Conservation (phyloP, 2,888 invertebrate genomes). For the Mechanitis mazaeus region DNA sequence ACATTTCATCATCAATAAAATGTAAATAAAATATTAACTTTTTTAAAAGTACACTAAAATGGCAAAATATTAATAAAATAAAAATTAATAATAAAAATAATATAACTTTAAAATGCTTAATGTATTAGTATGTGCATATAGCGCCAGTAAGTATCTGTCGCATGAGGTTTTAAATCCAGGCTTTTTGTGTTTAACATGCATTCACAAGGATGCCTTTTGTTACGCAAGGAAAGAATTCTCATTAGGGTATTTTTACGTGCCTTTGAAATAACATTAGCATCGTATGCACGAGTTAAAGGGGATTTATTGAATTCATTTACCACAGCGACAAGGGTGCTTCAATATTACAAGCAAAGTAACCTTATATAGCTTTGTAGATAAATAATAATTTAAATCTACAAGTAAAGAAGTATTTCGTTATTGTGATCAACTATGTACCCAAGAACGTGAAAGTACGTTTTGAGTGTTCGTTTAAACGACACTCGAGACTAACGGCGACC, state of each 20-base stretch:
- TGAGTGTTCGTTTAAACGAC: constrained; percentile 52
- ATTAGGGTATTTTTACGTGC: constrained; percentile 62
- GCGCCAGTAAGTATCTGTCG: background rate
- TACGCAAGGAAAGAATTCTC: constrained; percentile 58
- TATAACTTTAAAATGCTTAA: no score
- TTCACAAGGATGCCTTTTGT: constrained; percentile 63
- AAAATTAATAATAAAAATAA: no score
- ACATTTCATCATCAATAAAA: no score
- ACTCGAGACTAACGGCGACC: constrained; percentile 53
- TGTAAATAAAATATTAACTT: no score
- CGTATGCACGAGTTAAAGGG: constrained; percentile 41
- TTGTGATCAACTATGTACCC: constrained; percentile 42
- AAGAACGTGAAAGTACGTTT: constrained; percentile 40
- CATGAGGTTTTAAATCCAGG: constrained; percentile 43
- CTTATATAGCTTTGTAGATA: constrained; percentile 7
- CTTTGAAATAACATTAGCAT: constrained; percentile 64
- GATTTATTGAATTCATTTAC: constrained; percentile 45
- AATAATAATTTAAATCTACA: background rate
- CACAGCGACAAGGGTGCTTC: constrained; percentile 31
- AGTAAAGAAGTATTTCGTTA: constrained; percentile 21
- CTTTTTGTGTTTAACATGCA: constrained; percentile 59
- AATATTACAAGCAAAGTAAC: constrained; percentile 26
- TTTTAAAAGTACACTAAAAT: no score
- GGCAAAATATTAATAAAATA: no score
- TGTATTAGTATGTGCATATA: no score